phyloP scores from a whole-genome alignment of 1,140 invertebrate genomes.

The Drosophila sulfurigaster region DNA sequence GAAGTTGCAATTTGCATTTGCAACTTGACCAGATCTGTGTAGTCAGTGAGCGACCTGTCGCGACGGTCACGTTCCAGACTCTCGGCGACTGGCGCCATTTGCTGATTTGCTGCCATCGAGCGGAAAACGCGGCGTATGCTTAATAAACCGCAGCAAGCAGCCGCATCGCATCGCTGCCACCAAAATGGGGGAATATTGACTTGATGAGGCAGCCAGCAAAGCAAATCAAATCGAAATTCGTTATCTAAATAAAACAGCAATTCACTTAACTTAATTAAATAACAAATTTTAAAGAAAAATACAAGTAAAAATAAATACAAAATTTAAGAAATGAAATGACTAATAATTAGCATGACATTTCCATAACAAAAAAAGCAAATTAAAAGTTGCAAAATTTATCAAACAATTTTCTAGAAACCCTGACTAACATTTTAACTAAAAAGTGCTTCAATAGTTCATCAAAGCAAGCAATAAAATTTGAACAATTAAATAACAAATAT shows the following conservation, averaged over 20 bases:
- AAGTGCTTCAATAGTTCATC: no score
- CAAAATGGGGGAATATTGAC: background rate
- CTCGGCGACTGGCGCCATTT: conserved; percentile 65
- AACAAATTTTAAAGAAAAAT: background rate
- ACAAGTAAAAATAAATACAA: no score
- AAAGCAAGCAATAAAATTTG: no score
- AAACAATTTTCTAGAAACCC: no score
- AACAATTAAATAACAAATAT: no score
- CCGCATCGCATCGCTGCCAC: background rate
- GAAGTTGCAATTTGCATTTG: conserved; percentile 81
- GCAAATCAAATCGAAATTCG: background rate
- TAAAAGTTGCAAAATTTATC: no score
- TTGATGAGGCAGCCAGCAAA: background rate
- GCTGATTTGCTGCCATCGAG: conserved; percentile 68
- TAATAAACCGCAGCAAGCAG: conserved; percentile 28
- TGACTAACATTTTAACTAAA: no score
- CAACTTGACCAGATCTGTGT: conserved; percentile 66
- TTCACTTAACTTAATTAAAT: background rate
- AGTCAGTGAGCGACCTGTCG: conserved; percentile 9
- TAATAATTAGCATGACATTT: no score
- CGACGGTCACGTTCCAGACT: conserved; percentile 35
- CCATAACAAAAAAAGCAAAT: no score
- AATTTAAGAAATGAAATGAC: no score
- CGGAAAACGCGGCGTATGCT: conserved; percentile 47
- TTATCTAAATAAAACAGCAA: no score